Base-by-base conservation (phyloP, 2,113 vertebrate genomes). In the Lates calcarifer region DNA sequence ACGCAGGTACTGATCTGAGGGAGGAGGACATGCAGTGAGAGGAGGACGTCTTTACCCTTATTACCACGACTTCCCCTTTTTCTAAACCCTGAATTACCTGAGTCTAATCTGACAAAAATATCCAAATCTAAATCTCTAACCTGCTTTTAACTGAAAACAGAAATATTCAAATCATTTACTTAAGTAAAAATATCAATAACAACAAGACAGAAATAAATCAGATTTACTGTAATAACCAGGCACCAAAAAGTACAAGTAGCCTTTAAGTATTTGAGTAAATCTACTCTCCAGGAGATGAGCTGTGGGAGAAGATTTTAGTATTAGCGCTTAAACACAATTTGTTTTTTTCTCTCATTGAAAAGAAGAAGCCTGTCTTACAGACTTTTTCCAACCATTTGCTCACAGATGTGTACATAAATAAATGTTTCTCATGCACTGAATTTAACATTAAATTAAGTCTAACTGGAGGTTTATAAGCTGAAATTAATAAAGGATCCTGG, bases 1-100 rank as follows among this genome's bases (percentile, higher is more conserved):
- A 79, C 96, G 96, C 4, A 49, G 51, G 81, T 97, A 97, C 31
- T 94, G 95, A 63, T 84, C 97, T 97, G 90, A 37, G 43, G 12
- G 28, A 65, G 17, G 7, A 49, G 57, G 28, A 31, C 28, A 57
- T 0, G 22, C 3, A 20, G 5, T 31, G 39, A 84, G 29, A 24
- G 20, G 64, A 79, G 14, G 39, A 31, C 33, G 4, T 58, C 62
- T 65, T 63, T 49, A 53, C 20, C 14, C 47, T 39, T 41, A 60
- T 31, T 8, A 53, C 11, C 14, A 31, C 35, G 18, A 3, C 5
- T 28, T 49, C 53, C 17, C 9, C 28, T 22, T 10, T 1, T 9
- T 10, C 22, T 26, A 3, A 35, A 35, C 8, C 4, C 39, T 43
- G 24, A 47, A 49, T 35, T 3, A 37, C n/a, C 15, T 51, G 5